Evolutionary conservation across 2,888 invertebrate species (phyloP), one percentile per base, ranked within the genome.

Genomic region (Pilophorus perplexus): DNA sequence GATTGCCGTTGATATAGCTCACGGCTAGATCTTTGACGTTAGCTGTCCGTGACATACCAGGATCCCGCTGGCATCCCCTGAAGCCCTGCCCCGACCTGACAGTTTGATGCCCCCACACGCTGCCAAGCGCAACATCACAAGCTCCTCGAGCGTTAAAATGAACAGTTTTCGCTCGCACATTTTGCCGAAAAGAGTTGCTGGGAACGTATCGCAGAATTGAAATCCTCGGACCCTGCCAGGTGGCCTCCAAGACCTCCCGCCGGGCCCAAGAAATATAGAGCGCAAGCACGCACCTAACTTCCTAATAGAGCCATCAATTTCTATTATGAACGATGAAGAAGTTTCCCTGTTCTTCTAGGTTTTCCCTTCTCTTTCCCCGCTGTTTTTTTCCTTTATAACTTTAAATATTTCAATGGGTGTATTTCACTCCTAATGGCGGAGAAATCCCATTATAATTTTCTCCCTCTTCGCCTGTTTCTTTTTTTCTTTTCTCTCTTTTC

Each of bases 301-400:
- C 28, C 42, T 42, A 40, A 59, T 59, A 59, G 59, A 59, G 59
- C 42, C 59, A 59, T 59, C 59, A 59, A 59, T 59, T 59, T 59
- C 42, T 59, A 59, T 59, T 59, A 59, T 59, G 59, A 23, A 42
- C 59, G 59, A 59, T 42, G 59, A 42, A 59, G 42, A 42, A 42
- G 59, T 59, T 59, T 25, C 25, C 25, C 42, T n/a, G n/a, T n/a
- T n/a, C n/a, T n/a, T 18, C 16, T 3, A 42, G 20, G 38, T 57
- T 59, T 42, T 42, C 25, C 23, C 2, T 42, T 8, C 23, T 38
- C 3, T 22, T 27, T 16, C 42, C n/a, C n/a, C n/a, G n/a, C 5
- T 27, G 25, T 18, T 2, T 8, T 2, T 14, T 18, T 16, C 44
- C n/a, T n/a, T n/a, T n/a, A 23, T 42, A 5, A 23, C 42, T 59